Percentiles rank a stretch among this genome's conserved stretches.
Conservation (phyloP, 2,888 invertebrate species). For the Drosophila mercatorum region DNA sequence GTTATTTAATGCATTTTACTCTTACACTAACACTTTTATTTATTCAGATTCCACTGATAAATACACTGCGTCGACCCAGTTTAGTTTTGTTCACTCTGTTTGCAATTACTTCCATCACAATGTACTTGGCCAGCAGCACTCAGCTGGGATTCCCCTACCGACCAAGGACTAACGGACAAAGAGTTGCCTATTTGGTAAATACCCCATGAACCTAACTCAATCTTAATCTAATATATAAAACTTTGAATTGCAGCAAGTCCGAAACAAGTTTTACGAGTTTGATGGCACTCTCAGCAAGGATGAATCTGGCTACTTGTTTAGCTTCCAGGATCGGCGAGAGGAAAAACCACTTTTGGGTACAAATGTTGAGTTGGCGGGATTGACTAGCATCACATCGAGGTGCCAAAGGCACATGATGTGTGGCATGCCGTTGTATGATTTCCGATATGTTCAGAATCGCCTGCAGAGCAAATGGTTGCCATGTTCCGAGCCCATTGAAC, state of each 20-base stretch:
- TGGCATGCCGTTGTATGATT: slow-evolving; percentile 68
- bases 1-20: rapidly evolving
- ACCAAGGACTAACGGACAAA: slow-evolving; percentile 85
- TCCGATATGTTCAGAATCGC: slow-evolving; percentile 56
- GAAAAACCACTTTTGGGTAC: slow-evolving; percentile 50
- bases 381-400: slow-evolving; percentile 54
- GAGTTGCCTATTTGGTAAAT: slow-evolving; percentile 84
- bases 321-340: slow-evolving; percentile 83
- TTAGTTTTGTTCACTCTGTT: slow-evolving; percentile 38
- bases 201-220: rapidly evolving
- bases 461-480: slow-evolving; percentile 67
- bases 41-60: slow-evolving; percentile 54
- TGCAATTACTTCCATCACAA: slow-evolving; percentile 17
- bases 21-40: background rate
- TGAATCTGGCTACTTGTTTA: slow-evolving; percentile 85
- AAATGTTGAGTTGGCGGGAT: slow-evolving; percentile 55
- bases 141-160: slow-evolving; percentile 87
- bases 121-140: slow-evolving; percentile 81
- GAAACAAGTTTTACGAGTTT: slow-evolving; percentile 84
- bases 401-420: slow-evolving; percentile 76
- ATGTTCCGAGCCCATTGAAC: slow-evolving; percentile 41
- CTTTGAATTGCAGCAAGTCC: slow-evolving; percentile 84
- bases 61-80: slow-evolving; percentile 58
- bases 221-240: background rate
- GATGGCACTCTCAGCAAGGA: slow-evolving; percentile 76